Percentiles rank a stretch among this genome's conserved stretches.
Evolutionary conservation across 2,888 invertebrate species (phyloP).

Genomic region (Tineola bisselliella): DNA sequence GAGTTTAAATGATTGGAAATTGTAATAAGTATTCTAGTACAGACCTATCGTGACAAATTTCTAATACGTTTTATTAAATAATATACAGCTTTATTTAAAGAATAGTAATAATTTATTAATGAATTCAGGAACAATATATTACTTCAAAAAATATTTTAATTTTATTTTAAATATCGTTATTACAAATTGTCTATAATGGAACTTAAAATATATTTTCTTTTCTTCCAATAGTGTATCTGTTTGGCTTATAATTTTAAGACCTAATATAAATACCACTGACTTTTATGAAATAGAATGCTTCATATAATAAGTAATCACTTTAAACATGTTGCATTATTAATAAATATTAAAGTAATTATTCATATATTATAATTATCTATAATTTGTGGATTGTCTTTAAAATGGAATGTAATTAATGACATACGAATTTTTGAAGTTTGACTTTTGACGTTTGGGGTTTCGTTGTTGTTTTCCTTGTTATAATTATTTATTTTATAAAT

Average conservation of each 20-base stretch:
- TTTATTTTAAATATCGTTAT: not conserved
- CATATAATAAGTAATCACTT: too few species aligned
- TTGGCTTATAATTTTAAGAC: not conserved
- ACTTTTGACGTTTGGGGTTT: not conserved
- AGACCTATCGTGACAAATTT: too few species aligned
- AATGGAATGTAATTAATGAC: not conserved
- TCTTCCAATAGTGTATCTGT: not conserved
- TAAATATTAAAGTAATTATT: not conserved
- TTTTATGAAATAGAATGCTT: not conserved
- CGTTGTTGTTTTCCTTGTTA: not conserved
- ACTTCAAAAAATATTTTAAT: too few species aligned
- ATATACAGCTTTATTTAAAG: too few species aligned
- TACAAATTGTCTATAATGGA: not conserved
- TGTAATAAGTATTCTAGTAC: too few species aligned
- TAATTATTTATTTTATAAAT: not conserved
- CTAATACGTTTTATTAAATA: not conserved
- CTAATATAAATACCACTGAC: not conserved
- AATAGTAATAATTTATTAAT: too few species aligned
- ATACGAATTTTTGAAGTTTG: not conserved
- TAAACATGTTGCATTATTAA: too few species aligned
- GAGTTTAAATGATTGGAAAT: not conserved
- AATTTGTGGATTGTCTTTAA: not conserved
- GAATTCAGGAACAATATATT: too few species aligned
- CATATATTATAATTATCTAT: not conserved
- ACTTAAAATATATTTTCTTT: not conserved